Conservation (phyloP, 2,113 vertebrate species). For the Aegotheles bennettii region DNA sequence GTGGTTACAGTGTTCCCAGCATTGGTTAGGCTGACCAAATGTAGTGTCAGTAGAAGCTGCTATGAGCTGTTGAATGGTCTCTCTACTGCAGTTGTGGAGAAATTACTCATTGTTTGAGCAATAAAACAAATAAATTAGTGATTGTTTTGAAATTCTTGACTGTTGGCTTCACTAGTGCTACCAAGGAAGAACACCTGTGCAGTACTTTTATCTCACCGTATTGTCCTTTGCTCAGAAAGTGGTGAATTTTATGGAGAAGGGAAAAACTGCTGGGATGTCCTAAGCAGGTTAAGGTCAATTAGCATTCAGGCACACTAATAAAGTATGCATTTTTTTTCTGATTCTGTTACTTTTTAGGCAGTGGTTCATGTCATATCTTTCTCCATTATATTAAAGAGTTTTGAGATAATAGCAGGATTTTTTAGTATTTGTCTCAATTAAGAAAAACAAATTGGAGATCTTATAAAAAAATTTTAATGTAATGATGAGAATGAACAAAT, state of each 20-base stretch:
- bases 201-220: neutral
- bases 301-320: neutral
- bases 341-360: neutral
- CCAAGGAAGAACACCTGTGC: neutral
- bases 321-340: neutral
- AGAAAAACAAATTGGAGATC: neutral
- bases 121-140: neutral
- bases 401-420: neutral
- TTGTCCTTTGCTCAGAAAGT: neutral
- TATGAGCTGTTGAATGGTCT: neutral
- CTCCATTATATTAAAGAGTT: neutral
- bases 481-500: neutral
- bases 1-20: neutral
- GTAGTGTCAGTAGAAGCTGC: neutral
- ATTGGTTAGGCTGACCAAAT: neutral
- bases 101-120: neutral
- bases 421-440: neutral
- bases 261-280: neutral
- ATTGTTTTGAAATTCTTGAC: neutral
- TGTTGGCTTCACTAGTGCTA: neutral
- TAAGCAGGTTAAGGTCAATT: neutral
- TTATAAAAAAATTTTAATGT: neutral
- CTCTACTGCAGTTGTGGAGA: neutral
- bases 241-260: neutral
- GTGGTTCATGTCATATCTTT: neutral